Evolutionary conservation across 2,888 invertebrate genomes (phyloP), one percentile per base, ranked within the genome.

Genomic region (Cheilosia grossa): DNA sequence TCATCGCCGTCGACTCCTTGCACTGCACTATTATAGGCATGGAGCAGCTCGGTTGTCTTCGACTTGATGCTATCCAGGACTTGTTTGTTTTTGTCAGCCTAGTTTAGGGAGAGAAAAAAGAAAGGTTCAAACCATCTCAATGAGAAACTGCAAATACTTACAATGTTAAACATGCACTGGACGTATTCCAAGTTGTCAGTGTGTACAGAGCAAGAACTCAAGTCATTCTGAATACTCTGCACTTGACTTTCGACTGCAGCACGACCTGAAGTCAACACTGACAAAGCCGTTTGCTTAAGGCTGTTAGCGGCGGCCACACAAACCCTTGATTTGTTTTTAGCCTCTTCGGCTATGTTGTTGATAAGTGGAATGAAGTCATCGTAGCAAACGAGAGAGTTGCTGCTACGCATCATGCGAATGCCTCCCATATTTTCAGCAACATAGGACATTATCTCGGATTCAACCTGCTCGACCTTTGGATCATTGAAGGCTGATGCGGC

Each of bases 301-400:
- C 7, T 5, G 0, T 21, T 21, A 24, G 54, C 82, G 0, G 37
- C 19, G 2, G 44, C 7, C 7, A 87, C 74, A 51, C 88, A 88
- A 2, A 40, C 7, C 13, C 74, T n/a, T 1, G 88, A 87, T 0
- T 87, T 85, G 3, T 15, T 30, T 53, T 78, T 87, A 9, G 87
- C 87, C 4, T 64, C 58, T 5, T 74, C 54, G 4, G 88, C 53
- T 13, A 77, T 15, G 1, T 13, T 44, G 21, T 77, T 67, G 19
- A 88, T 87, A 1, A 59, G 15, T 3, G 88, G 88, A 13, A 87
- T 66, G 56, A 88, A 88, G 42, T 75, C 70, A 24, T 87, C 80
- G 51, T 88, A 88, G 27, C 88, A 88, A 1, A 66, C 2, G n/a
- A 70, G 64, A 19, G 75, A 66, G 7, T 72, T 4, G 13, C 86